These are phyloP conservation scores for Tachuris rubrigastra DNA, from an alignment of 2,113 vertebrate genomes.

Conservation along the genomic window DNA sequence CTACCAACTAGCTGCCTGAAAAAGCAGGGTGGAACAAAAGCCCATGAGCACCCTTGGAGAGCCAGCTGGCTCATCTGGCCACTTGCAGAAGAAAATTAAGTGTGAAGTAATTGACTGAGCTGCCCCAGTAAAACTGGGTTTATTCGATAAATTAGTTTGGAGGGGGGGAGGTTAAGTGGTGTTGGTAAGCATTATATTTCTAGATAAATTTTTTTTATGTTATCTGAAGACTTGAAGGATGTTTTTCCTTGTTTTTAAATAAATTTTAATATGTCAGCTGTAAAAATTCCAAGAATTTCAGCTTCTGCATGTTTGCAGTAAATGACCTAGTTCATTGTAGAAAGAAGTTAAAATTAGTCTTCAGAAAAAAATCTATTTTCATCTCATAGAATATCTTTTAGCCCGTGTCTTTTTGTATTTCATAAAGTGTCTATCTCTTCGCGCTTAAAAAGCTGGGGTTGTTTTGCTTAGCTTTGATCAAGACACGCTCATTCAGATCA, in stretches of 20 bases:
- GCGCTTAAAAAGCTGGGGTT: conserved; percentile 18
- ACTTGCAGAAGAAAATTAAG: not conserved
- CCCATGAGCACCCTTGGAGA: not conserved
- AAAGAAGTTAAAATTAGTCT: conserved; percentile 54
- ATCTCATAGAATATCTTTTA: conserved; percentile 30
- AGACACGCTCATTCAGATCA: conserved; percentile 16
- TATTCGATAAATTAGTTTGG: not conserved
- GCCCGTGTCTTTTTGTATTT: conserved; percentile 33
- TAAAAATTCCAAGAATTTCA: not conserved
- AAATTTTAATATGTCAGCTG: not conserved
- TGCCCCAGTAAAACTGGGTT: not conserved
- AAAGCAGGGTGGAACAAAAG: not conserved
- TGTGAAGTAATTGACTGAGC: not conserved
- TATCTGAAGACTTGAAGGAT: not conserved
- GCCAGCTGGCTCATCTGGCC: not conserved
- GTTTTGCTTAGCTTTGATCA: conserved; percentile 60
- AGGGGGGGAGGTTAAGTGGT: not conserved
- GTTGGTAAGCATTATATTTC: not conserved
- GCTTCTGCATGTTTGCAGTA: not conserved
- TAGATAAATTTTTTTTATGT: not conserved
- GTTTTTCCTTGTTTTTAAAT: not conserved
- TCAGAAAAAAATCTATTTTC: conserved; percentile 17
- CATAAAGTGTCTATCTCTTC: conserved; percentile 35
- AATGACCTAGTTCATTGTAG: conserved; percentile 16
- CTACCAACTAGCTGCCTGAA: not conserved